Conservation (phyloP, 1,140 invertebrate genomes). For the Vanessa atalanta region DNA sequence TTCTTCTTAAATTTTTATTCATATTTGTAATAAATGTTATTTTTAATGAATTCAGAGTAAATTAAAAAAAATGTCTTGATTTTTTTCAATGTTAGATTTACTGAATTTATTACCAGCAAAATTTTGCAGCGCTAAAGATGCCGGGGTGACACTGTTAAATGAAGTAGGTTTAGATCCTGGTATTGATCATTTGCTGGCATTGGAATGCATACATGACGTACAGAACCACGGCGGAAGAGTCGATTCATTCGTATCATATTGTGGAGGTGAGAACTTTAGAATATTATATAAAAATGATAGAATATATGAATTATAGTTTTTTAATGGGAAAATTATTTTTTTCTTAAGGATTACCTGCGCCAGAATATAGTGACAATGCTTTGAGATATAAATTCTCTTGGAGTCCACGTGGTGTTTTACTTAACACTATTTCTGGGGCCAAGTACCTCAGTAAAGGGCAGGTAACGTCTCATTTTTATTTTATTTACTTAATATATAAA, state of each 20-base stretch:
- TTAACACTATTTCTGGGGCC: slow-evolving; percentile 94
- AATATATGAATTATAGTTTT: background rate
- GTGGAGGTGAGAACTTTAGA: slow-evolving; percentile 85
- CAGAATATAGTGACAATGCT: slow-evolving; percentile 96
- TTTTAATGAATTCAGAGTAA: too few species aligned
- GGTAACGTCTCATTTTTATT: slow-evolving; percentile 65
- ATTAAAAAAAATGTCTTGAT: too few species aligned
- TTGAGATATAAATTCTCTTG: slow-evolving; percentile 99
- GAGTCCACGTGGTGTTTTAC: slow-evolving; percentile 94
- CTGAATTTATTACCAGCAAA: too few species aligned
- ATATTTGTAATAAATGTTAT: too few species aligned
- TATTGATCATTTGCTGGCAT: slow-evolving; percentile 97
- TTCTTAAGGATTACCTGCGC: slow-evolving; percentile 89
- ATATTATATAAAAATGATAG: background rate
- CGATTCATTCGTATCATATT: slow-evolving; percentile 97
- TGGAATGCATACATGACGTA: slow-evolving; percentile 97
- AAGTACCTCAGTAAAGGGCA: slow-evolving; percentile 93
- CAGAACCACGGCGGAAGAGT: slow-evolving; percentile 90
- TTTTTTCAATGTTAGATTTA: slow-evolving; percentile 2
- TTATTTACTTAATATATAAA: background rate
- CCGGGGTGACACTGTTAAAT: slow-evolving; percentile 94
- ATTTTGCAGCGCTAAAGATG: slow-evolving; percentile 86
- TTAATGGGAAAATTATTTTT: slow-evolving; percentile 5
- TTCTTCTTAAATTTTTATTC: too few species aligned
- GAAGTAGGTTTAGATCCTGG: slow-evolving; percentile 99